Base-by-base conservation (phyloP, 2,888 invertebrate genomes). In the Aspidiotus destructor region DNA sequence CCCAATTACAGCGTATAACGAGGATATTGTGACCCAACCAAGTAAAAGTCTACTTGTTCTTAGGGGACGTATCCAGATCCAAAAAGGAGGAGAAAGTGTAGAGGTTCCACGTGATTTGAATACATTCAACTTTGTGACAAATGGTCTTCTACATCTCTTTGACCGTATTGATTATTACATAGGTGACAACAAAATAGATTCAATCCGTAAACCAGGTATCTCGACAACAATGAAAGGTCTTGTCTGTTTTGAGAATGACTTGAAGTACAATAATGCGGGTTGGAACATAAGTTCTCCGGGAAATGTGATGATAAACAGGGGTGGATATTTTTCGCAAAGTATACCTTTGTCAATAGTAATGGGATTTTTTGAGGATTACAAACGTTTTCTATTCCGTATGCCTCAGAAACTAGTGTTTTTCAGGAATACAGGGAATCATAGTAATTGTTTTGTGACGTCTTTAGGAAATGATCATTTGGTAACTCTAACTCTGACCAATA, bases 91-190 rank as follows among this genome's bases (percentile, higher is more conserved):
- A n/a, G n/a, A n/a, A n/a, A n/a, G n/a, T n/a, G n/a, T n/a, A n/a
- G n/a, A n/a, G n/a, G n/a, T n/a, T n/a, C n/a, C n/a, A n/a, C n/a
- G n/a, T n/a, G n/a, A n/a, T n/a, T n/a, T n/a, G n/a, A n/a, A n/a
- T n/a, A n/a, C n/a, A n/a, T n/a, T 58, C 17, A 7, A 7, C 13
- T 58, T 58, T n/a, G n/a, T n/a, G n/a, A n/a, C n/a, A n/a, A n/a
- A n/a, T n/a, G n/a, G n/a, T n/a, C n/a, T n/a, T n/a, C 28, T 58
- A 58, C 15, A 58, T 28, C 28, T 58, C 28, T 58, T 58, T 58
- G 16, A 15, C 16, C 5, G 58, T 6, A 60, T 60, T 6, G 41
- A 13, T 17, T 60, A 40, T 41, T 5, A 40, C 41, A 60, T 60
- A 8, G 60, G 60, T 60, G 60, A 40, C 2, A 60, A 6, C 3